phyloP scores from a whole-genome alignment of 2,888 invertebrate genomes.

The Lacanobia oleracea region DNA sequence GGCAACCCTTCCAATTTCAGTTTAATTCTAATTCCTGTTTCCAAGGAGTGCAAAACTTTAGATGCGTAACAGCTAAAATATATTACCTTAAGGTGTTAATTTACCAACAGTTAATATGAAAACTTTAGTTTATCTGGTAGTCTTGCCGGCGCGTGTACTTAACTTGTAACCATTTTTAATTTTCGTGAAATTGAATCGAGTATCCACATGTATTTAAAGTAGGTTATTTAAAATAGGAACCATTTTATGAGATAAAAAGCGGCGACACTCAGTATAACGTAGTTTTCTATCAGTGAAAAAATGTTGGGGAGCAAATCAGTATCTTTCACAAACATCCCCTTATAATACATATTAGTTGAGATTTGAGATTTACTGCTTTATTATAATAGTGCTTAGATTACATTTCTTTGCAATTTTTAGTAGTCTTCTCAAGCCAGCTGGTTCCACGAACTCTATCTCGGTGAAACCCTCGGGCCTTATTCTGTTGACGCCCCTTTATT shows the following conservation, averaged over 20 bases:
- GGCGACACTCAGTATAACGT: too few relatives aligned
- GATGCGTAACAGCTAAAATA: constrained; percentile 35
- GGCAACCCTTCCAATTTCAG: constrained; percentile 11
- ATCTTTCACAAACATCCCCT: too few relatives aligned
- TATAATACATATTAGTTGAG: too few relatives aligned
- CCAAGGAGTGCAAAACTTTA: constrained; percentile 43
- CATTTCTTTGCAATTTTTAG: not conserved
- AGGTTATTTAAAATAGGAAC: too few relatives aligned
- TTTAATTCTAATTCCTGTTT: constrained; percentile 33
- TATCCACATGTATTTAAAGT: not conserved
- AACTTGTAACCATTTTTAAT: constrained; percentile 25
- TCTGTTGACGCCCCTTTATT: constrained; percentile 21
- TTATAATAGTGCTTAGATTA: not conserved
- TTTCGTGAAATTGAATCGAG: constrained; percentile 16
- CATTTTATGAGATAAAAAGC: not conserved
- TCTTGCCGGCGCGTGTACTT: constrained; percentile 1
- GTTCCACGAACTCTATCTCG: not conserved
- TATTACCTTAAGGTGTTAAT: constrained; percentile 39
- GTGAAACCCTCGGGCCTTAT: not conserved
- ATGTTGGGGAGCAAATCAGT: too few relatives aligned
- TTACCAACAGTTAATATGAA: constrained; percentile 53
- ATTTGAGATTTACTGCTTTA: not conserved
- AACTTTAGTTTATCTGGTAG: constrained; percentile 43
- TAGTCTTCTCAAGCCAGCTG: not conserved
- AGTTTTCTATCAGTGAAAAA: too few relatives aligned